Base-by-base conservation (phyloP, 2,113 vertebrate genomes). In the Mellivora capensis region DNA sequence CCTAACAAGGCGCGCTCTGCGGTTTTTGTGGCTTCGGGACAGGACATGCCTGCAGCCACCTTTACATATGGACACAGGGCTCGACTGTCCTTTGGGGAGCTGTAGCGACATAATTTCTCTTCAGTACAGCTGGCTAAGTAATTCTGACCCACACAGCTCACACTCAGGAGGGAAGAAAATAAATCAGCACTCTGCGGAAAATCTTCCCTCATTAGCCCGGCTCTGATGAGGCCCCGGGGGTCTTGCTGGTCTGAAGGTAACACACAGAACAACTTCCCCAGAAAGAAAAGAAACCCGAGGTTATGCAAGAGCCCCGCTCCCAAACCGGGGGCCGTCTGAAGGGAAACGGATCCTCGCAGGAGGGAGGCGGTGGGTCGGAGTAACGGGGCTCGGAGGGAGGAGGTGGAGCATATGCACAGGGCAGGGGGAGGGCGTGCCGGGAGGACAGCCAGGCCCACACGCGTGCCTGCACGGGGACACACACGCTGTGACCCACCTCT, bases 161-260 rank as follows among this genome's bases (percentile, higher is more conserved):
- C 93, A 21, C 62, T n/a, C 67, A 61, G 72, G 59, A 89, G 0
- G 79, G 82, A 96, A 49, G 29, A 52, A 62, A 47, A 86, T n/a
- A 47, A 94, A 94, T 7, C 8, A 6, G 23, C 47, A 10, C 15
- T 96, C 93, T 8, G 44, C 72, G 54, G 83, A 85, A 93, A 96
- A 39, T 9, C 88, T 84, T 15, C 39, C 42, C 18, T 79, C 2
- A 1, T 57, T 49, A 62, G 23, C 17, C 25, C 5, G 17, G 88
- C 54, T 91, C 76, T 80, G 87, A 84, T 10, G 91, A 67, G 67
- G 29, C 87, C 44, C 7, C 4, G 0, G 0, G 54, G 29, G 29
- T 62, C 62, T 1, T 6, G 42, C 61, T 17, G 20, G 67, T 31
- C 34, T 20, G 49, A 42, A 39, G 61, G 42, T 34, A 14, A 2